phyloP scores from a whole-genome alignment of 2,797 vertebrate genomes.

The Neostethus bicornis region DNA sequence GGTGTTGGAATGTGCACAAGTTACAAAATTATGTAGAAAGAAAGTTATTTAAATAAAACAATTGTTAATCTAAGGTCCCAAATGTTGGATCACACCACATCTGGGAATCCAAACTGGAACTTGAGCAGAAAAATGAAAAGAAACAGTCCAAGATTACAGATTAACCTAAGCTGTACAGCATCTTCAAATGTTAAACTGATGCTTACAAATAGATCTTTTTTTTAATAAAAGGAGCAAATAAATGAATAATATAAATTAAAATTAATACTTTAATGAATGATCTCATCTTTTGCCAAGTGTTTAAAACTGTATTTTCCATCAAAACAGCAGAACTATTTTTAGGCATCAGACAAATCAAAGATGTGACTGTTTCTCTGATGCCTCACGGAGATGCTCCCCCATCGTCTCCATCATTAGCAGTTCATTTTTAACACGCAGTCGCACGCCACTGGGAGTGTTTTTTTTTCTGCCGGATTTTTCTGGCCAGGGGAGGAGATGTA shows the following conservation, averaged over 20 bases:
- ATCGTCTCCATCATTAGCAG: slow-evolving; percentile 18
- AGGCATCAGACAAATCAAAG: slow-evolving; percentile 19
- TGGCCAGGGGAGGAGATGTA: slow-evolving; percentile 26
- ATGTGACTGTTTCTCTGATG: slow-evolving; percentile 4
- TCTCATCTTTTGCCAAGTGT: not conserved
- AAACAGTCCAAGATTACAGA: slow-evolving; percentile 22
- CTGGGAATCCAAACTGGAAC: not conserved
- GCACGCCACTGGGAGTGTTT: slow-evolving; percentile 12
- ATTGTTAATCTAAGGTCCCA: not conserved
- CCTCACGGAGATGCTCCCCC: slow-evolving; percentile 14
- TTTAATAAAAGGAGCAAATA: not conserved
- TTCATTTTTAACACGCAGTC: slow-evolving; percentile 34
- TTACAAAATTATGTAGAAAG: slow-evolving; percentile 9
- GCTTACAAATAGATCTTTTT: not conserved
- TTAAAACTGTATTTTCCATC: slow-evolving; percentile 5
- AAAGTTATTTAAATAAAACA: not conserved
- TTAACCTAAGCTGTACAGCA: slow-evolving; percentile 9
- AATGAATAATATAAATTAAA: not conserved
- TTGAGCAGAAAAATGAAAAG: not conserved
- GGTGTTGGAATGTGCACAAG: not conserved
- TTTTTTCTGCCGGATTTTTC: slow-evolving; percentile 27
- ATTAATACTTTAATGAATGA: not conserved
- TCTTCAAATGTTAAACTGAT: not conserved
- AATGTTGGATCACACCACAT: not conserved
- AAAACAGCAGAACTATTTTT: slow-evolving; percentile 18